These are phyloP conservation scores for Planiliza haematocheilus DNA, from an alignment of 2,113 vertebrate genomes.

Conservation along the genomic window DNA sequence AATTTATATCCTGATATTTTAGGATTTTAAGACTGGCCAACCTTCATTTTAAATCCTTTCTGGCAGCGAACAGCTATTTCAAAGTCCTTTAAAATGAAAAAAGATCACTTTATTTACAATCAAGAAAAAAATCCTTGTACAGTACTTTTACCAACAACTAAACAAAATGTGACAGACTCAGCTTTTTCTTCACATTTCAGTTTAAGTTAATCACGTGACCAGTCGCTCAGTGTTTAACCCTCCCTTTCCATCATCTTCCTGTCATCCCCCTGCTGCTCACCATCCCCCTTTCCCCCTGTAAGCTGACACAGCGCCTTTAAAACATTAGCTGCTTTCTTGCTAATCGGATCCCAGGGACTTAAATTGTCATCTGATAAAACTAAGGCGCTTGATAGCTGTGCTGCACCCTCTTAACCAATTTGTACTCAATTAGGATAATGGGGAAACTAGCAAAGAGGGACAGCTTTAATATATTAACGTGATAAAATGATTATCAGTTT, in stretches of 20 bases:
- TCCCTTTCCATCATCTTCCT: constrained; percentile 64
- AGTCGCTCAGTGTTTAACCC: constrained; percentile 43
- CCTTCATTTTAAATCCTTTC: no score
- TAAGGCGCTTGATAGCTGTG: constrained; percentile 90
- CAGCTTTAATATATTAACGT: constrained; percentile 93
- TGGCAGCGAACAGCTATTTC: no score
- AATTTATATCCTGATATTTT: no score
- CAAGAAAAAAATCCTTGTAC: no score
- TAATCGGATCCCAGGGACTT: constrained; percentile 92
- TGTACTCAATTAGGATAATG: constrained; percentile 96
- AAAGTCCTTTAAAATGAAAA: no score
- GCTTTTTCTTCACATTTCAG: constrained; percentile 34
- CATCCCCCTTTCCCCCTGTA: constrained; percentile 81
- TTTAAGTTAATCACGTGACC: constrained; percentile 41
- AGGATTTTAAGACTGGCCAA: no score
- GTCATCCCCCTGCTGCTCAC: constrained; percentile 67
- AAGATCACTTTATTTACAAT: no score
- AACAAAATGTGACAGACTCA: no score
- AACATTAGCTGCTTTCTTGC: constrained; percentile 89
- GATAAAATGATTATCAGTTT: constrained; percentile 89
- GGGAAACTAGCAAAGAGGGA: constrained; percentile 91
- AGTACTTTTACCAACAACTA: no score
- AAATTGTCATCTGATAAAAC: constrained; percentile 93
- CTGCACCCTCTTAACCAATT: constrained; percentile 93
- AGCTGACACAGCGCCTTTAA: constrained; percentile 94